phyloP scores from a whole-genome alignment of 2,113 vertebrate species.

The Nesoenas mayeri region DNA sequence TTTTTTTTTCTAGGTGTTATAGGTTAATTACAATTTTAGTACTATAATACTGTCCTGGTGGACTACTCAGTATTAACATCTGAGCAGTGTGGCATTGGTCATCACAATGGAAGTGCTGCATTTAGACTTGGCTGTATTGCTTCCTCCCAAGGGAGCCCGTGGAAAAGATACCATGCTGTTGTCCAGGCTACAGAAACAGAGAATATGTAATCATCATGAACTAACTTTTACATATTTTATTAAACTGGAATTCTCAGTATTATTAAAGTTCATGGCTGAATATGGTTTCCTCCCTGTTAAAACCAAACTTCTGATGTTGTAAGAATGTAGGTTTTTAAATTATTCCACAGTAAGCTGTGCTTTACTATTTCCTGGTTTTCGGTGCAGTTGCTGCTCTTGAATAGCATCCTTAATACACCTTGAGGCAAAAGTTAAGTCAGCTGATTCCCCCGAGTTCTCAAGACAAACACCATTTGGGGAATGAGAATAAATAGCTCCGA shows the following conservation, averaged over 20 bases:
- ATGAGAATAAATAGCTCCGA: slow-evolving; percentile 42
- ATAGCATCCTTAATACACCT: background rate
- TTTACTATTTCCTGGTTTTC: slow-evolving; percentile 12
- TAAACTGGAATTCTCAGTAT: background rate
- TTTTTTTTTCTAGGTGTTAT: background rate
- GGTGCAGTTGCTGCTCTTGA: background rate
- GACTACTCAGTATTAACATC: background rate
- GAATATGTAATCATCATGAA: background rate
- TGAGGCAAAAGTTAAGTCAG: slow-evolving; percentile 31
- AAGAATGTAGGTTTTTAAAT: background rate
- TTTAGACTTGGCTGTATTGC: background rate
- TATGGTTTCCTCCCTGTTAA: background rate
- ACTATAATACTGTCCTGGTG: background rate
- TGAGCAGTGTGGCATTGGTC: background rate
- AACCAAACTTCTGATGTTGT: background rate
- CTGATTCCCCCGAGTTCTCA: slow-evolving; percentile 28
- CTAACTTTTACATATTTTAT: background rate
- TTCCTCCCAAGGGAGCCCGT: background rate
- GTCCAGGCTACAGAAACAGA: background rate
- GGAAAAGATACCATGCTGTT: background rate
- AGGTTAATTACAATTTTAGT: background rate
- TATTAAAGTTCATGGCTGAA: background rate
- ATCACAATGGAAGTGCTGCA: background rate
- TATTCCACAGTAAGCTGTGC: background rate
- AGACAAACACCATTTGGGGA: slow-evolving; percentile 38